Evolutionary conservation across 2,888 invertebrate genomes (phyloP), one percentile per base, ranked within the genome.

Genomic region (Aromia moschata): DNA sequence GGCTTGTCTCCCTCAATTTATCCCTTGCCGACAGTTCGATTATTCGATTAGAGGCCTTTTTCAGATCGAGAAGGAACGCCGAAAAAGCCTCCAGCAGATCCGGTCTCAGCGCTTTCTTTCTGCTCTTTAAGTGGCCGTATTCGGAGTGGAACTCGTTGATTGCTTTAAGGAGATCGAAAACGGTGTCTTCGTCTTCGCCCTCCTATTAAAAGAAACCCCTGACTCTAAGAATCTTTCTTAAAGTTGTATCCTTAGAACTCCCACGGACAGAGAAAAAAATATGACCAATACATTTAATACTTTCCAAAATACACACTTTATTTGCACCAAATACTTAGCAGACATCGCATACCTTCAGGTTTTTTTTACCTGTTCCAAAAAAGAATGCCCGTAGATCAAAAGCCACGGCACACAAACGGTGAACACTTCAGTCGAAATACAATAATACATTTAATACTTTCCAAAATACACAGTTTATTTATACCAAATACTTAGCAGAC

Each of bases 341-440:
- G n/a, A n/a, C n/a, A n/a, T n/a, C n/a, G n/a, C n/a, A n/a, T n/a
- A n/a, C n/a, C n/a, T n/a, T n/a, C n/a, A n/a, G n/a, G n/a, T n/a
- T n/a, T 25, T 12, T 31, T 43, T 54, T 62, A 63, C 62, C 57
- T 51, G 38, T 14, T 15, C n/a, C 14, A 63, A 37, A n/a, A 53
- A 36, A 1, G 16, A n/a, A 14, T 49, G 38, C 16, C 56, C 56
- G 37, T 58, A 43, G 7, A 16, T 31, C 17, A 64, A 43, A 2
- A 64, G 38, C 64, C 64, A 64, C 7, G 12, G 20, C 10, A 52
- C 40, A 31, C 58, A 60, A 5, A 61, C 56, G 18, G 40, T 51
- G 33, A 58, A 64, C 9, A 49, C 45, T 45, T 57, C 58, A 14
- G 51, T 41, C n/a, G 51, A 46, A 18, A 58, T n/a, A n/a, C n/a